Base-by-base conservation (phyloP, 2,113 vertebrate genomes). In the Oryzias melastigma region DNA sequence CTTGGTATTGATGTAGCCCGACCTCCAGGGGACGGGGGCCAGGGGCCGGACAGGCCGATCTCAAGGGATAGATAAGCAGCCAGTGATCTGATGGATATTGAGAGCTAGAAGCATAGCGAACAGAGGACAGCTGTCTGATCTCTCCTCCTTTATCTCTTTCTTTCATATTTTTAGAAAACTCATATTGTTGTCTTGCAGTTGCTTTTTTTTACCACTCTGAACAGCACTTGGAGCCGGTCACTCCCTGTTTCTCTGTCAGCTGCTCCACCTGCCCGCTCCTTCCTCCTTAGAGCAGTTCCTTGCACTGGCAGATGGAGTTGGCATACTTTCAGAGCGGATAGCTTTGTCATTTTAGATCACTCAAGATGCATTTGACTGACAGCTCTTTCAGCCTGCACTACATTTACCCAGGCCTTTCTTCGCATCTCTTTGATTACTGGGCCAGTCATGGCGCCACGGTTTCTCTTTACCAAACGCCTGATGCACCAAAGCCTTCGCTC, bases 351-450 rank as follows among this genome's bases (percentile, higher is more conserved):
- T 82, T 81, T 81, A 58, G 69, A 85, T 84, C 80, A 85, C 77
- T 85, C 72, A 77, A 63, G 65, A 68, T 57, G 54, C 61, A 72
- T 76, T 75, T 86, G 86, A 88, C 51, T 83, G 85, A 83, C 85
- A 85, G 85, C 35, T 73, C 69, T 67, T 85, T 81, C 73, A 77
- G 71, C 70, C 73, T 45, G 68, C 17, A 42, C 77, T 82, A 75
- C 80, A 78, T 82, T 71, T 83, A 73, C 74, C 78, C 78, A 73
- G 48, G 82, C 74, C 80, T 71, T 82, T 84, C 85, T 77, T 77
- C 69, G 73, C 55, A 65, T 84, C 73, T 83, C 76, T 86, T 88
- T 87, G 84, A 84, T 85, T 78, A 83, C 85, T 87, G 85, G 87
- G 73, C 86, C 81, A 68, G 74, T 80, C 77, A 86, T 85, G 88